Evolutionary conservation across 2,113 vertebrate species (phyloP).

Genomic region (Pachypanchax playfairii): DNA sequence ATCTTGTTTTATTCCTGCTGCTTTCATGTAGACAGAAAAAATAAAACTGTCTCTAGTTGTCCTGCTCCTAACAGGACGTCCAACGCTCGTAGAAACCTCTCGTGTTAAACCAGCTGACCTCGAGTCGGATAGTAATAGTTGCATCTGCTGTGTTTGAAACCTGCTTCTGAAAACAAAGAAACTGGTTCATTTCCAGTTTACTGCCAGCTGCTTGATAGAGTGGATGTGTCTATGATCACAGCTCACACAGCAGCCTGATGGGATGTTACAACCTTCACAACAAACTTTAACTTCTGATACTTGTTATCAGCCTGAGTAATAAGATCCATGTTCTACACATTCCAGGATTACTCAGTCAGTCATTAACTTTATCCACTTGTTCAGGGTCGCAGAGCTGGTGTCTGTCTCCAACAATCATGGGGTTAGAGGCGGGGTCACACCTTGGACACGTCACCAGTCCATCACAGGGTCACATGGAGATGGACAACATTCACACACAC

Average conservation of each 20-base stretch:
- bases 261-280: no score
- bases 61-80: conserved; percentile 29
- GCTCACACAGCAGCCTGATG: conserved; percentile 2
- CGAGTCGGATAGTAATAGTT: conserved; percentile 23
- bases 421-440: no score
- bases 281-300: no score
- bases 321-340: no score
- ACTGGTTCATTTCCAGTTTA: conserved; percentile 21
- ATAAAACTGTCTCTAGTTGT: conserved; percentile 10
- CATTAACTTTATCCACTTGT: no score
- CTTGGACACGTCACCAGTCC: no score
- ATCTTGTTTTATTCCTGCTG: background rate
- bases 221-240: background rate
- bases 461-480: no score
- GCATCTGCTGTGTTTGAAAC: conserved; percentile 15
- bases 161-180: conserved; percentile 24
- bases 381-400: no score
- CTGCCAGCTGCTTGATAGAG: background rate
- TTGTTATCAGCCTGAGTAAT: no score
- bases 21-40: conserved; percentile 9
- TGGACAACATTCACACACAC: no score
- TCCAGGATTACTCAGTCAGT: no score
- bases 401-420: no score
- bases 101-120: conserved; percentile 28
- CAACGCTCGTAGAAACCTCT: conserved; percentile 34